phyloP scores from a whole-genome alignment of 2,888 invertebrate species.

The Epinotia brunnichana region DNA sequence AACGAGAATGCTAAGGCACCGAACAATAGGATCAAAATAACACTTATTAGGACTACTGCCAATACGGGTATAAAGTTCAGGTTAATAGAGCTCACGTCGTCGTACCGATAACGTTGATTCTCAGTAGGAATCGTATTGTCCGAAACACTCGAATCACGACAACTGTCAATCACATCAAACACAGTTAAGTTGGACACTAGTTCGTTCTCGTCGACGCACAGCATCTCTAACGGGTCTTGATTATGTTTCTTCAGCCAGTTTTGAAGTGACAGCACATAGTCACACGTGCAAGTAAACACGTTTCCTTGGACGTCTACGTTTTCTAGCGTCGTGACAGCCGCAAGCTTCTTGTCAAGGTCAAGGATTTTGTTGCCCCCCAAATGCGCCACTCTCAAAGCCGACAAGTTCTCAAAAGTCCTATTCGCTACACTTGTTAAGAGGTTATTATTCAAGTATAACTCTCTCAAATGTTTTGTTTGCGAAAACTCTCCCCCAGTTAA shows the following conservation, averaged over 20 bases:
- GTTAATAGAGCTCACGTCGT: constrained; percentile 87
- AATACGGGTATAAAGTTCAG: constrained; percentile 88
- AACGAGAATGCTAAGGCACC: constrained; percentile 89
- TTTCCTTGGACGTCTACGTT: constrained; percentile 88
- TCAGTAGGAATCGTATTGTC: constrained; percentile 84
- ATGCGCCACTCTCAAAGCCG: constrained; percentile 87
- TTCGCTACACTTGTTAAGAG: constrained; percentile 88
- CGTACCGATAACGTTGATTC: constrained; percentile 85
- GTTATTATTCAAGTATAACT: constrained; percentile 92
- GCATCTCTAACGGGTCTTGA: constrained; percentile 86
- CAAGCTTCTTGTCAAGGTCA: constrained; percentile 87
- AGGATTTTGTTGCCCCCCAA: constrained; percentile 90
- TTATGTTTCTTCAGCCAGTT: constrained; percentile 87
- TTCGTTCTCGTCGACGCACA: constrained; percentile 84
- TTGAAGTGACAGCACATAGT: constrained; percentile 86
- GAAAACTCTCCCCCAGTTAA: constrained; percentile 91
- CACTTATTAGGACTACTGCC: constrained; percentile 88
- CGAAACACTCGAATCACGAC: constrained; percentile 74
- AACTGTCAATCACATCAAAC: constrained; percentile 77
- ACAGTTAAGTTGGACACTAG: constrained; percentile 72
- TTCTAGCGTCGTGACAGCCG: constrained; percentile 84
- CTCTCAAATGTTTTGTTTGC: constrained; percentile 88
- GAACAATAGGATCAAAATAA: constrained; percentile 88
- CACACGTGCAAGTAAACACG: constrained; percentile 91
- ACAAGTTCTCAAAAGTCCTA: constrained; percentile 89